phyloP scores from a whole-genome alignment of 1,140 invertebrate genomes.

The Trachelipus rathkii region DNA sequence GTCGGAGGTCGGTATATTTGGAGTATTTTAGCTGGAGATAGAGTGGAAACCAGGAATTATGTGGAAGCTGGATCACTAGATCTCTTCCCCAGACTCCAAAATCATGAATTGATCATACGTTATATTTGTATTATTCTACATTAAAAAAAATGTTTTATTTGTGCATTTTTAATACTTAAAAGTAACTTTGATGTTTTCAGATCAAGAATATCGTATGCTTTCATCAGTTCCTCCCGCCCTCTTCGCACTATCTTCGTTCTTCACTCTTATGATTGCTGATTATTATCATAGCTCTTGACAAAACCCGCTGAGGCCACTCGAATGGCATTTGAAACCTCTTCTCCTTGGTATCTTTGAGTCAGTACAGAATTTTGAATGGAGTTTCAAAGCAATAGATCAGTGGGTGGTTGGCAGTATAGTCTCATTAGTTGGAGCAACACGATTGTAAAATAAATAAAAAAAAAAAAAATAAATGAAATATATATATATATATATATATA shows the following conservation, averaged over 20 bases:
- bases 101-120: too few species aligned
- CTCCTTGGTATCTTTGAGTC: background rate
- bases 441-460: background rate
- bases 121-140: too few species aligned
- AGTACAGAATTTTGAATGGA: background rate
- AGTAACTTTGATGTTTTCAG: background rate
- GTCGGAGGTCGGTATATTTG: too few species aligned
- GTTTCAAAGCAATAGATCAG: background rate
- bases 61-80: too few species aligned
- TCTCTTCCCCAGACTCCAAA: too few species aligned
- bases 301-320: background rate
- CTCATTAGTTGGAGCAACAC: background rate
- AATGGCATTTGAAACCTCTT: background rate
- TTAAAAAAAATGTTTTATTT: too few species aligned
- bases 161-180: too few species aligned
- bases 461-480: too few species aligned
- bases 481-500: too few species aligned
- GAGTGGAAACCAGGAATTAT: too few species aligned
- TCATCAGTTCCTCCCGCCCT: slow-evolving; percentile 1
- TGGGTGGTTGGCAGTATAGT: background rate
- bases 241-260: background rate
- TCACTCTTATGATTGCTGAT: background rate
- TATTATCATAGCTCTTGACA: background rate
- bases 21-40: too few species aligned
- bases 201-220: background rate